Evolutionary conservation across 2,888 invertebrate species (phyloP), one percentile per base, ranked within the genome.

Genomic region (Chesias legatella): DNA sequence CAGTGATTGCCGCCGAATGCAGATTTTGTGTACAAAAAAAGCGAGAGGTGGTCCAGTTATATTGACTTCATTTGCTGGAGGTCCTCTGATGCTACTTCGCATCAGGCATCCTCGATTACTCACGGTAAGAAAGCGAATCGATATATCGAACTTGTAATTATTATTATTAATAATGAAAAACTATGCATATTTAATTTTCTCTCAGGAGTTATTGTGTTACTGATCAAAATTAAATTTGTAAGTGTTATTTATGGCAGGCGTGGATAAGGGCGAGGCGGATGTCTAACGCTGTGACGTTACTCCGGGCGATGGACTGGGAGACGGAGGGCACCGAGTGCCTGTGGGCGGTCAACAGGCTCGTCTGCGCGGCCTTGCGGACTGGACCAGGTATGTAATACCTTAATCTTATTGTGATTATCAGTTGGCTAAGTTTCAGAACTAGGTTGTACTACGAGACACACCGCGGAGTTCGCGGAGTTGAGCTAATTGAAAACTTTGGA

Each of bases 261-360:
- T 86, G 85, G 84, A 56, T 82, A 0, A 70, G 79, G 0, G 58
- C 65, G 0, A 76, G 79, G 1, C 75, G 85, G 1, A 56, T 68
- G 3, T 54, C 72, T 0, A 76, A 74, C 32, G 84, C 86, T 0
- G 78, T 88, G 10, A 60, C 79, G 0, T 54, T 83, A 7, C 66
- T 92, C 0, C 68, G 89, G 0, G 89, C 91, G 1, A 90, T 96
- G 77, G 94, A 95, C 74, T 96, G 96, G 96, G 93, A 93, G 56
- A 88, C 83, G 1, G 93, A 94, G 60, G 94, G 95, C 2, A 90
- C 92, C 10, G 90, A 91, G 45, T 94, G 95, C 55, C 92, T 95
- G 55, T 90, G 92, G 44, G 92, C 94, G 0, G 82, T 97, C 43
- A 94, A 94, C 40, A 65, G 66, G 28, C 58, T 88, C 7, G 73